These are phyloP conservation scores for Porites australiensis DNA, from an alignment of 64 coral and sea anemone species.

Conservation along the genomic window DNA sequence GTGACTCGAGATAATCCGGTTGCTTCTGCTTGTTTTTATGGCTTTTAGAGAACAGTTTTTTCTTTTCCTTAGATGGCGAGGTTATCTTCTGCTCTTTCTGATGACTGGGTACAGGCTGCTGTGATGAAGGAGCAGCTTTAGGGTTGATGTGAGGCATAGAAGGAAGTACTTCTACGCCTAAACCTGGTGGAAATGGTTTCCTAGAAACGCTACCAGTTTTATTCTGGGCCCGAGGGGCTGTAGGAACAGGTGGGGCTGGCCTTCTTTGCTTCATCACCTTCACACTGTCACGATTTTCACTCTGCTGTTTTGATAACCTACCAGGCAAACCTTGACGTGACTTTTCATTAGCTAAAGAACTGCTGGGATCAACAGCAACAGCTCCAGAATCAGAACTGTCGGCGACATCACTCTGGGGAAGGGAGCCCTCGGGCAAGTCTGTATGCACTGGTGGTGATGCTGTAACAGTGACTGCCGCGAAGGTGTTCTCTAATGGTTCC, in stretches of 20 bases:
- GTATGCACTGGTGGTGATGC: not conserved
- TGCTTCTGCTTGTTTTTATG: conserved; percentile 6
- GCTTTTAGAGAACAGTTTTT: conserved; percentile 39
- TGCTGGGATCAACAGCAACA: not conserved
- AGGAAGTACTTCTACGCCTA: conserved; percentile 32
- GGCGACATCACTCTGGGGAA: not conserved
- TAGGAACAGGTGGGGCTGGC: conserved; percentile 35
- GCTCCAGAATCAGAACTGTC: not conserved
- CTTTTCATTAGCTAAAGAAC: not conserved
- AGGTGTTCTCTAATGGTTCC: not conserved
- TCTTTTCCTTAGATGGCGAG: conserved; percentile 22
- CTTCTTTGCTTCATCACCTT: not conserved
- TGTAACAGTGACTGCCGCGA: not conserved
- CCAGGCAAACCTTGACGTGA: not conserved
- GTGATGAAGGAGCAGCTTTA: not conserved
- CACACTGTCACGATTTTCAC: not conserved
- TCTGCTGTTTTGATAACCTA: not conserved
- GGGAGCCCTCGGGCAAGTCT: not conserved
- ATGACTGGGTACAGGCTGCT: not conserved
- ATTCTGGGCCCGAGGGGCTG: not conserved
- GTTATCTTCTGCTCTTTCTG: not conserved
- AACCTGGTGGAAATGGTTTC: conserved; percentile 13
- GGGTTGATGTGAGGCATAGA: conserved; percentile 3
- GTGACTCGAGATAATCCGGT: conserved; percentile 16
- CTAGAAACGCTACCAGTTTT: not conserved